phyloP scores from a whole-genome alignment of 2,888 invertebrate species.

The Cephus pygmeus region DNA sequence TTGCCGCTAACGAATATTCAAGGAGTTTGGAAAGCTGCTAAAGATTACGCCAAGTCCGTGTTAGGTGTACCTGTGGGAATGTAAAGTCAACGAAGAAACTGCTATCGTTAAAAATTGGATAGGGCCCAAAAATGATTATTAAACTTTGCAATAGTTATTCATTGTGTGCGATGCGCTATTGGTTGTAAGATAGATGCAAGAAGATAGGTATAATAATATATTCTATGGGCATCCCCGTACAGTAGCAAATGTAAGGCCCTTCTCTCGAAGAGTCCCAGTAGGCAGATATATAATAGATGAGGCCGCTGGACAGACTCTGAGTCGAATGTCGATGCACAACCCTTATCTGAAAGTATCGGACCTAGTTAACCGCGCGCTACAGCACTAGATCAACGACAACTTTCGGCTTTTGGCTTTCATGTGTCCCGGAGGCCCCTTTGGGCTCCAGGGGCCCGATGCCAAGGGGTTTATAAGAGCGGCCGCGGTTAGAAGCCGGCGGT shows the following conservation, averaged over 20 bases:
- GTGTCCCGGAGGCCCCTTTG: conserved; percentile 37
- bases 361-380: conserved; percentile 58
- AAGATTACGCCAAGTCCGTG: not conserved
- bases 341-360: conserved; percentile 58
- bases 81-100: not conserved
- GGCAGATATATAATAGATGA: conserved; percentile 52
- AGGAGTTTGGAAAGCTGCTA: not conserved
- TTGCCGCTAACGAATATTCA: not conserved
- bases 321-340: conserved; percentile 27
- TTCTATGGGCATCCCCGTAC: not conserved
- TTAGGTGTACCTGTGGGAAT: not conserved
- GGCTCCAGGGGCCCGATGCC: conserved; percentile 31
- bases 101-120: not conserved
- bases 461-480: conserved; percentile 42
- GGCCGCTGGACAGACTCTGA: conserved; percentile 29
- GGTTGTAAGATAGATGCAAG: not conserved
- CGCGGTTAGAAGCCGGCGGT: conserved; percentile 45
- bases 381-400: conserved; percentile 64
- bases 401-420: conserved; percentile 62
- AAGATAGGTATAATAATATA: not conserved
- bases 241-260: conserved; percentile 20
- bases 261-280: conserved; percentile 21
- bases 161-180: not conserved
- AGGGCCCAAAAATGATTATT: not conserved
- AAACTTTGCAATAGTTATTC: not conserved